Evolutionary conservation across 1,140 invertebrate species (phyloP), one percentile per base, ranked within the genome.

Genomic region (Drosophila obscura): DNA sequence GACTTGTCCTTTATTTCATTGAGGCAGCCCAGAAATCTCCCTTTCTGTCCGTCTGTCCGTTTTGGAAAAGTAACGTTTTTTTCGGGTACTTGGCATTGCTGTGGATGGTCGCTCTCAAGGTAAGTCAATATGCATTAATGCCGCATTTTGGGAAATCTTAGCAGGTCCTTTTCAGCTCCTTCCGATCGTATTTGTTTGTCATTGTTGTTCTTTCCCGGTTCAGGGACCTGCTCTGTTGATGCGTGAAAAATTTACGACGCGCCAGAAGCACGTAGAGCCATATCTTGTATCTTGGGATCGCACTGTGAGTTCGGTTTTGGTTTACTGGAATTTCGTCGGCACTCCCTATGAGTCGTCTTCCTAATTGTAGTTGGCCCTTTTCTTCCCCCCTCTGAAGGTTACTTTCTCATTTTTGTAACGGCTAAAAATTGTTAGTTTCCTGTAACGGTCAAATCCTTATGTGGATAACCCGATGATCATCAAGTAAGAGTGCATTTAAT

Each of bases 121-220:
- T 83, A 84, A 88, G 84, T 83, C 73, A 88, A 88, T 88, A 80
- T 87, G 73, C 77, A 88, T 88, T 88, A 88, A 80, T 87, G 75
- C 67, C 77, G 68, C 60, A 73, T 77, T 85, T 85, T 71, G 73
- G 80, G 73, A 80, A 61, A 73, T 84, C 49, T 82, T 68, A 62
- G 79, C 83, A 88, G 83, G 83, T 88, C 74, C 60, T 88, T 75
- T 75, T 75, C 24, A 44, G 72, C 15, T 46, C 72, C 55, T 78
- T 66, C 75, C 60, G 43, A 62, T 66, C 52, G 72, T 50, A 82
- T 85, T 87, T 78, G 71, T 79, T 82, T 79, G 83, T 82, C 82
- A 88, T 88, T 88, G 83, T 87, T 82, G 76, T 80, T 84, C 74
- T 71, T 84, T 71, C 67, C 45, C 22, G 64, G 41, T 71, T 43